A percentile compares a stretch with the other conserved stretches of the same genome.
Evolutionary conservation across 2,113 vertebrate genomes (phyloP).

Genomic region (Scortum barcoo): DNA sequence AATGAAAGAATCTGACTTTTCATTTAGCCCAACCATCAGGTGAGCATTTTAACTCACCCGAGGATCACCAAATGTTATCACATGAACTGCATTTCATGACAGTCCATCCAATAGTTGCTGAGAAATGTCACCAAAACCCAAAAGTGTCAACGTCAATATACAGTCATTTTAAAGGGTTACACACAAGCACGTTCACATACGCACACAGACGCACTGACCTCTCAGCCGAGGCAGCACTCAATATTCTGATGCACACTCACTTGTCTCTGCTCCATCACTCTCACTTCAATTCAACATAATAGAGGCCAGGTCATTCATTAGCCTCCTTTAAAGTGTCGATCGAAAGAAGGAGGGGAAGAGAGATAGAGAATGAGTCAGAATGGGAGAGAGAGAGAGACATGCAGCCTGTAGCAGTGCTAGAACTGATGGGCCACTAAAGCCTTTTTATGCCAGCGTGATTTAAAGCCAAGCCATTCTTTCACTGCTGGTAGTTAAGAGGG

Average conservation of each 20-base stretch:
- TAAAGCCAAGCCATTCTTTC: slow-evolving; percentile 39
- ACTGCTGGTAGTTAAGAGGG: slow-evolving; percentile 51
- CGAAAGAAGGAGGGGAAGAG: background rate
- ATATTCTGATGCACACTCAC: slow-evolving; percentile 48
- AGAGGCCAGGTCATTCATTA: slow-evolving; percentile 67
- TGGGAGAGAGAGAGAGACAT: slow-evolving; percentile 14
- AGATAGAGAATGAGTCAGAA: slow-evolving; percentile 4
- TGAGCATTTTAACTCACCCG: too few relatives aligned
- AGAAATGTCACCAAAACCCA: too few relatives aligned
- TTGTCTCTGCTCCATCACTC: slow-evolving; percentile 25
- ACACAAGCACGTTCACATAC: background rate
- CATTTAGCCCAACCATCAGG: too few relatives aligned
- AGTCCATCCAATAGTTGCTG: too few relatives aligned
- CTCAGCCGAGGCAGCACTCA: slow-evolving; percentile 30
- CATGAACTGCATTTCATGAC: too few relatives aligned
- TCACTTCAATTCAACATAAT: slow-evolving; percentile 52
- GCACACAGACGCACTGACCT: slow-evolving; percentile 18
- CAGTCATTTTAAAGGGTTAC: background rate
- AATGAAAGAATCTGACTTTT: too few relatives aligned
- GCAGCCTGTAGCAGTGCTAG: background rate
- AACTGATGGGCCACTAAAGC: slow-evolving; percentile 32
- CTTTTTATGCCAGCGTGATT: slow-evolving; percentile 40
- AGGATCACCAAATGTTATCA: too few relatives aligned
- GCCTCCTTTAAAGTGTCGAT: slow-evolving; percentile 45
- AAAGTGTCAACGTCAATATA: too few relatives aligned